Conservation (phyloP, 2,888 invertebrate species). For the Acheta domesticus region DNA sequence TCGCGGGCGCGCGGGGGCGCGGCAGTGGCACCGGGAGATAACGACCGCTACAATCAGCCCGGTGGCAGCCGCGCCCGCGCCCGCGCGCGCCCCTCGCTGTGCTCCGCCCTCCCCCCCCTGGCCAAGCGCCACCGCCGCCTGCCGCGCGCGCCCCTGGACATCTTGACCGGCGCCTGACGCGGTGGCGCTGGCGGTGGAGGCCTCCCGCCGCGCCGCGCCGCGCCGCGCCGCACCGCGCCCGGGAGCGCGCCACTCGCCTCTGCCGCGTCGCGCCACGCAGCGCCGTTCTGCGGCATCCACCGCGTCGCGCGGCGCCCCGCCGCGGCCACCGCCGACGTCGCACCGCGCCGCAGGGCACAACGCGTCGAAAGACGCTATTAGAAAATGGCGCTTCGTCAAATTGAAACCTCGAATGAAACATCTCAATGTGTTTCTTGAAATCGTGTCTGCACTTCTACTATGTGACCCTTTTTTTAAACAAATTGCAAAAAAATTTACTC, state of each 20-base stretch:
- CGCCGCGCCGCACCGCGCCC: background rate
- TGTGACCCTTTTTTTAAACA: too few species aligned
- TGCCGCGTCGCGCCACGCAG: background rate
- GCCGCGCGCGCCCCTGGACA: background rate
- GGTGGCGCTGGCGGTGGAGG: background rate
- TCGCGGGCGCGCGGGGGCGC: background rate
- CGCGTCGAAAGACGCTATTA: too few species aligned
- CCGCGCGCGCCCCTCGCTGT: constrained; percentile 19
- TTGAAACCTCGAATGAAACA: too few species aligned
- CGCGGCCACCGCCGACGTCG: background rate
- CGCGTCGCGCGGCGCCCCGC: background rate
- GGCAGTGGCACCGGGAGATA: constrained; percentile 30
- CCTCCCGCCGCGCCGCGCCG: background rate
- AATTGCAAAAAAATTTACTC: too few species aligned
- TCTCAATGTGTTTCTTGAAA: too few species aligned
- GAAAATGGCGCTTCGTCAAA: too few species aligned
- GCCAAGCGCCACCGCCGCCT: background rate
- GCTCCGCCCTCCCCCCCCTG: background rate
- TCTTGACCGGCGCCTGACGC: constrained; percentile 1
- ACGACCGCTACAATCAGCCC: constrained; percentile 27
- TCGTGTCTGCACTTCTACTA: too few species aligned
- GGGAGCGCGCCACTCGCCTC: background rate
- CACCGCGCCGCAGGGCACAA: background rate
- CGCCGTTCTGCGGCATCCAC: background rate
- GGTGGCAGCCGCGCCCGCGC: constrained; percentile 20